Base-by-base conservation (phyloP, 2,888 invertebrate species). In the Pimpla rufipes region DNA sequence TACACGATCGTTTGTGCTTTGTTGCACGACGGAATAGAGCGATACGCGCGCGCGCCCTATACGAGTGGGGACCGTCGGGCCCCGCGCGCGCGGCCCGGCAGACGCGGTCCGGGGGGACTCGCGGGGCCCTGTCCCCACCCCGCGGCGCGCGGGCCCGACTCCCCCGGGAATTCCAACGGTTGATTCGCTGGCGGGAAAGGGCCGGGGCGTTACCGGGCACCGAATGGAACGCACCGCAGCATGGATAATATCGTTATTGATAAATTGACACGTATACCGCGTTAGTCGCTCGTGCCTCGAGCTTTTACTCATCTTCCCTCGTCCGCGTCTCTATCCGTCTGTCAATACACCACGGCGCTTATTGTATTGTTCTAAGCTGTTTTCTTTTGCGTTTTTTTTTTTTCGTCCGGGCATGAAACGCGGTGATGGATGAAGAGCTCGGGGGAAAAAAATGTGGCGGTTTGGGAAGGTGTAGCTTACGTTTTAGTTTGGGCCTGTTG, bases 161-260 rank as follows among this genome's bases (percentile, higher is more conserved):
- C 23, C 55, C 18, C 47, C 18, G 42, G 57, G 66, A 78, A 78
- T 71, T 78, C 78, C 78, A 70, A 64, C 57, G 70, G 84, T 78
- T 84, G 84, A 84, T 84, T 84, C 84, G 84, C 81, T 81, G 78
- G 35, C 59, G 52, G 64, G n/a, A 35, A 70, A 68, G 70, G 70
- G 50, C 47, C 50, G 73, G 84, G 84, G 84, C 84, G 84, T 81
- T 81, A 70, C 81, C 78, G 67, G 62, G 16, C n/a, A n/a, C 50
- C 21, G 47, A 59, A 66, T 29, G 75, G 1, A 80, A 74, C 70
- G 68, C 68, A 74, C 59, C 40, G 45, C 13, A 29, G 18, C 74
- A 62, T 18, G 84, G 70, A 81, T 84, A 81, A 84, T 84, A 84
- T 84, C 81, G 74, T 81, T 81, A 84, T 81, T 84, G 84, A 84